Evolutionary conservation across 2,888 invertebrate species (phyloP).

Genomic region (Ctena decussata): DNA sequence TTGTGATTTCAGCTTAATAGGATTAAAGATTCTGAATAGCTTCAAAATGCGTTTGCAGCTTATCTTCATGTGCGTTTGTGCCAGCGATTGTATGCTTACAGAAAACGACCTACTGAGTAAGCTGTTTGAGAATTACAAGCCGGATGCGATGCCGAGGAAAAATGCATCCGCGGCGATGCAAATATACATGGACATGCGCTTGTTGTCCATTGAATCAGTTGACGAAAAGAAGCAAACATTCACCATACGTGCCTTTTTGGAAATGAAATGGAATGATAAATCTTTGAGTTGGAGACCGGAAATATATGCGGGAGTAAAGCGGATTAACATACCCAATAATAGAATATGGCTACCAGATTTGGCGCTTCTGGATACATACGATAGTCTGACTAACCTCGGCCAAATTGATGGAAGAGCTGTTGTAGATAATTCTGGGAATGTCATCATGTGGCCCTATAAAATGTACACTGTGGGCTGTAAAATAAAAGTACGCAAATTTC

Average conservation of each 20-base stretch:
- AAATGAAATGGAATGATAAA: slow-evolving; percentile 61
- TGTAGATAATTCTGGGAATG: slow-evolving; percentile 44
- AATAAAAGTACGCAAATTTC: slow-evolving; percentile 54
- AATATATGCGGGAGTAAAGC: slow-evolving; percentile 28
- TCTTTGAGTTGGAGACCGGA: slow-evolving; percentile 46
- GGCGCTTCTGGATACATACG: slow-evolving; percentile 44
- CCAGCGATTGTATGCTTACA: background rate
- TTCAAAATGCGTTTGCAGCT: no score
- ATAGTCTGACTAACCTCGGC: slow-evolving; percentile 55
- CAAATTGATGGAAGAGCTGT: slow-evolving; percentile 45
- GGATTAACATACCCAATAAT: slow-evolving; percentile 46
- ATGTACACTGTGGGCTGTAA: slow-evolving; percentile 46
- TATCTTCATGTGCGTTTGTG: no score
- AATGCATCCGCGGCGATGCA: slow-evolving; percentile 18
- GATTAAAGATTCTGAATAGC: no score
- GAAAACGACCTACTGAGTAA: background rate
- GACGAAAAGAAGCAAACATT: slow-evolving; percentile 57
- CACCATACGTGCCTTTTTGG: slow-evolving; percentile 49
- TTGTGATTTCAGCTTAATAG: no score
- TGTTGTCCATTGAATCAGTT: slow-evolving; percentile 57
- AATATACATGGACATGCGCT: slow-evolving; percentile 46
- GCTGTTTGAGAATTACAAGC: background rate
- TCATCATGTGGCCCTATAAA: slow-evolving; percentile 58
- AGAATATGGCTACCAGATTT: slow-evolving; percentile 63
- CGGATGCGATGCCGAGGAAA: slow-evolving; percentile 35